Evolutionary conservation across 2,797 vertebrate species (phyloP).

Genomic region (Sylvilagus floridanus): DNA sequence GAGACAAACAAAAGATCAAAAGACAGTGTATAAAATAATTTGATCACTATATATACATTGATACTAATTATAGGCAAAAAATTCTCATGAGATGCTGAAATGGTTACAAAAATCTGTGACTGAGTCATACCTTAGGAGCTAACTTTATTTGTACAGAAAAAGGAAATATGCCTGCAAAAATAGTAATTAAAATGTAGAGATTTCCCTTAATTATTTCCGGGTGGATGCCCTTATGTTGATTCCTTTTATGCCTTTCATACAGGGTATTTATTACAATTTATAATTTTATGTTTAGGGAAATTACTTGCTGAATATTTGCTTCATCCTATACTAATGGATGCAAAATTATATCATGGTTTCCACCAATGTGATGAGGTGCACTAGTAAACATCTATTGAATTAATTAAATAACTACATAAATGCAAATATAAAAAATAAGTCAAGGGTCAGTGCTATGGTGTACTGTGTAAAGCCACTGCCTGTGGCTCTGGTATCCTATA

Average conservation of each 20-base stretch:
- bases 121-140: not conserved
- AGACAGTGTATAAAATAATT: not conserved
- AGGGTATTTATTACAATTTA: conserved; percentile 15
- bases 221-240: not conserved
- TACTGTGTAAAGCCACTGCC: too few relatives aligned
- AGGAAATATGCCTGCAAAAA: not conserved
- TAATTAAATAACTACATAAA: not conserved
- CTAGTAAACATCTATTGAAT: conserved; percentile 8
- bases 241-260: conserved; percentile 41
- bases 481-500: too few relatives aligned
- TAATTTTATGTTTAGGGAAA: not conserved
- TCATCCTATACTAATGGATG: not conserved
- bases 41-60: not conserved
- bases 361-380: not conserved
- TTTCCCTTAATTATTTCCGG: not conserved
- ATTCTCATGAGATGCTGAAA: not conserved
- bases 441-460: not conserved
- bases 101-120: not conserved
- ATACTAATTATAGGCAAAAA: not conserved
- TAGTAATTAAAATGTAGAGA: not conserved
- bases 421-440: not conserved
- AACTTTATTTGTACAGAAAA: not conserved
- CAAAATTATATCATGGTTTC: not conserved
- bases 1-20: not conserved
- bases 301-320: not conserved